Evolutionary conservation across 2,888 invertebrate genomes (phyloP), one percentile per base, ranked within the genome.

Genomic region (Philereme transversata): DNA sequence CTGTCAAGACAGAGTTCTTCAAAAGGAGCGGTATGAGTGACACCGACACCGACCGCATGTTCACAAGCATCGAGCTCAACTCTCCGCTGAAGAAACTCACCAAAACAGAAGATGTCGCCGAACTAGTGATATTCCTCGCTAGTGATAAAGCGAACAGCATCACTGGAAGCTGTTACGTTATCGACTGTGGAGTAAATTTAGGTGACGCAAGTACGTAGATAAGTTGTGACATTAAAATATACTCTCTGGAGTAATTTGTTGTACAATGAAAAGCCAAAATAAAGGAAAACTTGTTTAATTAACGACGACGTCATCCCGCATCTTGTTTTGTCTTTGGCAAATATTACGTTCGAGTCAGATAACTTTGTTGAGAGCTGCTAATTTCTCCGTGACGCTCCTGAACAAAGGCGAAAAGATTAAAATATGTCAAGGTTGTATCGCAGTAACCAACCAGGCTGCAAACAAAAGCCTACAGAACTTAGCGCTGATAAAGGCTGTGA

Each of bases 321-420:
- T 73, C 56, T 73, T 72, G 65, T 60, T 61, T 69, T 70, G 58
- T 68, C 52, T 64, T 55, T 59, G 65, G 65, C 65, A 66, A 69
- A 71, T 72, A 76, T 72, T 73, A 72, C 73, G 71, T 71, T 76
- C 71, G 75, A 74, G 74, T 69, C 72, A 66, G 82, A 83, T 82
- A 84, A 82, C 75, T 82, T 84, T 78, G 79, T 81, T 69, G 68
- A 73, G 77, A 75, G 74, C 74, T 74, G 73, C 73, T 81, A 79
- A 83, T 79, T 78, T 73, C 75, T 71, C 71, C 68, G 69, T 75
- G 77, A 78, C 79, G 76, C 74, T 71, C 68, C 66, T 65, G 72
- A 84, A 90, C 86, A 87, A 86, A 83, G 81, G 72, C 76, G 67
- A 71, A 76, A 72, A 82, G 81, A 87, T 84, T 83, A 85, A 86